Evolutionary conservation across 2,113 vertebrate species (phyloP), one percentile per base, ranked within the genome.

Genomic region (Pampusana beccarii): DNA sequence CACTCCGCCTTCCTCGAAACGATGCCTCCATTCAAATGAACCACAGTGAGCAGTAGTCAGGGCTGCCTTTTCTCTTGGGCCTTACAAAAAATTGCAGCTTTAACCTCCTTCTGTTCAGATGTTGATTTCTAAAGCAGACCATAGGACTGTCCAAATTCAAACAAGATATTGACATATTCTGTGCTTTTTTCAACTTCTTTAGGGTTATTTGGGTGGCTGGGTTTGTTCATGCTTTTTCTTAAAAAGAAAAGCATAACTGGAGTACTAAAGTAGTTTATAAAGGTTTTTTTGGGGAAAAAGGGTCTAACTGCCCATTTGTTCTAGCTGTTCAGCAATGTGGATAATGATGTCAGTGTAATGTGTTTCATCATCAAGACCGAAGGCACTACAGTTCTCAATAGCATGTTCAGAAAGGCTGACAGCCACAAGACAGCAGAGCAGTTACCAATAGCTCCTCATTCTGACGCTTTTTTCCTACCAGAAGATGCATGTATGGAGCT

Each of bases 111-210:
- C 40, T 26, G 7, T 80, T 90, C 42, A 78, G n/a, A 20, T 62
- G 20, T 36, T 92, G 28, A 51, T 80, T 73, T 18, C 20, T 48
- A 26, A 51, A 15, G 33, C 36, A 56, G n/a, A 34, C 7, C 5
- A 19, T 6, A 19, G 23, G 16, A 51, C n/a, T 48, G n/a, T 34
- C 60, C 51, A 62, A 73, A 90, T 42, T 83, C 26, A 70, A 83
- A 54, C 11, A 58, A 62, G 11, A 11, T 33, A 29, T 15, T 71
- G 8, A 46, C 0, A 0, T 33, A 58, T 73, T 3, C 28, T 79
- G 13, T 31, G 4, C 44, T 23, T 86, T 82, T 86, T 74, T 83
- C 42, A 40, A 16, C 33, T n/a, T 58, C 18, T 58, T 60, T 33
- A 28, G 7, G 8, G 26, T 87, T 24, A 28, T 65, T 79, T 93